Evolutionary conservation across 53 echinoderm and acorn worm genomes (phyloP).

Genomic region (Glandiceps talaboti): DNA sequence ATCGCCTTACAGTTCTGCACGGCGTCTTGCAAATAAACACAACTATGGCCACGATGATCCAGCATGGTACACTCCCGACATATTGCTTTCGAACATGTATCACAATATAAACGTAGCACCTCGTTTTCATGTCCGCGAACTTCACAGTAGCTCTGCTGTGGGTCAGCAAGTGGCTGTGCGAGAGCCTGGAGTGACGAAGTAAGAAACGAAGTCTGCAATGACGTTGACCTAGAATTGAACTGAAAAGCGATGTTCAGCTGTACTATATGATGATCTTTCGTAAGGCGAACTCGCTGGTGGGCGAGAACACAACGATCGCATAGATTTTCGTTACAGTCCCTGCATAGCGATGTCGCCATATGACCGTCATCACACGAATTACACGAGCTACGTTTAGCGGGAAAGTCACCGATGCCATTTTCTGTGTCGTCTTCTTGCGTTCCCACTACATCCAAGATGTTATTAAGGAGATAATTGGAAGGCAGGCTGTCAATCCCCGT

Average conservation of each 20-base stretch:
- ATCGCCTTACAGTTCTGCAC: constrained; percentile 87
- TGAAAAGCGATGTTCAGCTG: constrained; percentile 35
- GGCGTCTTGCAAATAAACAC: constrained; percentile 94
- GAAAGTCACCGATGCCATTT: constrained; percentile 21
- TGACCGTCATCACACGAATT: constrained; percentile 92
- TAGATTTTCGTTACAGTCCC: constrained; percentile 76
- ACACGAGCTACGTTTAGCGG: constrained; percentile 41
- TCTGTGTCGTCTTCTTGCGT: constrained; percentile 74
- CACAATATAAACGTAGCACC: constrained; percentile 82
- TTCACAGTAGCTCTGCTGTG: constrained; percentile 77
- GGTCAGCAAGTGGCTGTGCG: constrained; percentile 60
- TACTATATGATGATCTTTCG: constrained; percentile 88
- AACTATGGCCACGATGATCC: constrained; percentile 92
- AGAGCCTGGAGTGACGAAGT: not conserved
- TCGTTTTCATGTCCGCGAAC: constrained; percentile 72
- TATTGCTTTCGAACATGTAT: constrained; percentile 86
- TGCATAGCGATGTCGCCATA: constrained; percentile 71
- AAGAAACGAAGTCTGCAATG: not conserved
- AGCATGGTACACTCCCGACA: constrained; percentile 94
- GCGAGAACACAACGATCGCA: constrained; percentile 96
- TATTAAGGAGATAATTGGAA: constrained; percentile 86
- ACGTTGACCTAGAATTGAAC: not conserved
- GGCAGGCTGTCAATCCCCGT: constrained; percentile 82
- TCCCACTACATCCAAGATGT: constrained; percentile 91
- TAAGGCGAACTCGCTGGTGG: constrained; percentile 83